Base-by-base conservation (phyloP, 2,113 vertebrate species). In the Paradoxurus hermaphroditus region DNA sequence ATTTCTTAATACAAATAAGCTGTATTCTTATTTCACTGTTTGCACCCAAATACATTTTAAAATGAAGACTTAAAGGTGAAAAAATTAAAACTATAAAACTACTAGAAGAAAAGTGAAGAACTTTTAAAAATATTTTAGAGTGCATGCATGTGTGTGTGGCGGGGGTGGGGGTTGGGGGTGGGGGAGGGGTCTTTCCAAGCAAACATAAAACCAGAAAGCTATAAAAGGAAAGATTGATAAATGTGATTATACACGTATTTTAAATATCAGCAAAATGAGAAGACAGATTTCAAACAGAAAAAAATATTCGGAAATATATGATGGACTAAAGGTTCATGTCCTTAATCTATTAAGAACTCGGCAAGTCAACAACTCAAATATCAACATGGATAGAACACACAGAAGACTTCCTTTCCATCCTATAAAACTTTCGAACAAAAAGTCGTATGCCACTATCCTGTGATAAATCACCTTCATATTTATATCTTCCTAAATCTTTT, bases 201-300 rank as follows among this genome's bases (percentile, higher is more conserved):
- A 89, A 89, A 85, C 5, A 18, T 11, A 49, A 68, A 90, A 68
- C 0, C 34, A 36, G 34, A 68, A 90, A 90, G 16, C 63, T 29
- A 36, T 62, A 34, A 75, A 44, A 70, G 19, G 86, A 95, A 59
- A 90, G 12, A 44, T 29, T 51, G 53, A 85, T 67, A n/a, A 92
- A 49, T 73, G 41, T 90, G 25, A 9, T 85, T 90, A 34, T 7
- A 51, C 21, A 77, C 0, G 44, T 7, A 51, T 82, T 82, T 90
- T 65, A 93, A 93, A 96, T 65, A 70, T 27, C 88, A 91, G n/a
- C 46, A 81, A 84, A 95, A 39, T 86, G 10, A 62, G 90, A 97
- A 59, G 36, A 39, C 44, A 65, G 46, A 68, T 81, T 86, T 90
- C 21, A 25, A 68, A 67, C 51, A 82, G 46, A 68, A 68, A 81